phyloP scores from a whole-genome alignment of 2,888 invertebrate genomes.

The Dorcus hopei region DNA sequence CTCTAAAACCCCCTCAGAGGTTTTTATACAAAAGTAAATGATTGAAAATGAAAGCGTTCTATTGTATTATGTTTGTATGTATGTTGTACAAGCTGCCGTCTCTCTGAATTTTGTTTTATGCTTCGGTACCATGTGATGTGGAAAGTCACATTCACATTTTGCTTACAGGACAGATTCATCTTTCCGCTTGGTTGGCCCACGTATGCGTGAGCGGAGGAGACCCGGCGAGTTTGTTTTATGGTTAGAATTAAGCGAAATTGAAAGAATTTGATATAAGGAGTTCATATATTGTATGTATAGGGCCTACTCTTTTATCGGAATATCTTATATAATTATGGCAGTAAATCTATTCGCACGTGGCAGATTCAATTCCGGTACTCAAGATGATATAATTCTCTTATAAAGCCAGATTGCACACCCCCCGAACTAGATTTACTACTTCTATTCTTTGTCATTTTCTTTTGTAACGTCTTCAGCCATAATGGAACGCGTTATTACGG shows the following conservation, averaged over 20 bases:
- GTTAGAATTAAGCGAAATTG: not conserved
- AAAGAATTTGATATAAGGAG: not conserved
- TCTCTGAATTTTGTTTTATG: no score
- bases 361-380: slow-evolving; percentile 33
- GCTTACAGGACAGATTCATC: no score
- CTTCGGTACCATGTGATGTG: no score
- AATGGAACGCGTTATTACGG: slow-evolving; percentile 38
- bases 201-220: not conserved
- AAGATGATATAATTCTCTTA: slow-evolving; percentile 35
- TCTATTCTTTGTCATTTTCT: slow-evolving; percentile 43
- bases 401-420: slow-evolving; percentile 32
- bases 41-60: no score
- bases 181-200: no score
- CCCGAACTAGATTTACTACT: slow-evolving; percentile 41
- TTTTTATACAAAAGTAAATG: no score
- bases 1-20: no score
- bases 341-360: slow-evolving; percentile 34
- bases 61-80: no score
- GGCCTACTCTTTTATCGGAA: not conserved
- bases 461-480: slow-evolving; percentile 41
- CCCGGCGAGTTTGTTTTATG: not conserved
- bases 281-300: not conserved
- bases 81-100: no score
- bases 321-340: slow-evolving; percentile 19
- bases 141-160: no score